Evolutionary conservation across 1,140 invertebrate species (phyloP), one percentile per base, ranked within the genome.

Genomic region (Melitaea cinxia): DNA sequence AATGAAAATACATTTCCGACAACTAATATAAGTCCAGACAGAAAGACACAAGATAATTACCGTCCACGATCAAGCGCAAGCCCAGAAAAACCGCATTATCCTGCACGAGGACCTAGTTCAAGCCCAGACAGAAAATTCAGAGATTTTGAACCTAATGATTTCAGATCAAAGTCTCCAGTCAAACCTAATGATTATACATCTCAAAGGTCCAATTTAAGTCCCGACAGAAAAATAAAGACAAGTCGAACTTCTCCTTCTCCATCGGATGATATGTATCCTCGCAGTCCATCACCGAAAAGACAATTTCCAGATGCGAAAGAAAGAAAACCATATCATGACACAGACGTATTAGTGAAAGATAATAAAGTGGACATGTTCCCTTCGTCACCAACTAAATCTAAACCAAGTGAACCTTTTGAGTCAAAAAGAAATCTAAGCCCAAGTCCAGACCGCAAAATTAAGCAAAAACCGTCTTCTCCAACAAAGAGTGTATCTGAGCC

Each of bases 91-190:
- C 54, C 47, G 50, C 49, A 60, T 5, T 62, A 74, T 39, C 58
- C 59, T 61, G 7, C 50, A 9, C 50, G 66, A 4, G 78, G 60
- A 68, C 49, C 64, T 24, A 78, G 70, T 61, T 15, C 57, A 53
- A 84, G 80, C 57, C 80, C 83, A 24, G 77, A 80, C 15, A 64
- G 68, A 68, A 65, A 80, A 73, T 39, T 12, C 7, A 56, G n/a
- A 67, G 26, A 45, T 56, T 23, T n/a, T n/a, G 56, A 19, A 37
- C 14, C 39, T 19, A 55, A 61, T 30, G 45, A 65, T n/a, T 62
- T 62, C 23, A 65, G 45, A 57, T 42, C 64, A n/a, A 42, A 4
- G 5, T 75, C 69, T 6, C 71, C 73, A 9, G 61, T 19, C 15
- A 63, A 62, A 52, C 63, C 56, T 15, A 59, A 52, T 10, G 57